Evolutionary conservation across 2,113 vertebrate species (phyloP), one percentile per base, ranked within the genome.

Genomic region (Asarcornis scutulata): DNA sequence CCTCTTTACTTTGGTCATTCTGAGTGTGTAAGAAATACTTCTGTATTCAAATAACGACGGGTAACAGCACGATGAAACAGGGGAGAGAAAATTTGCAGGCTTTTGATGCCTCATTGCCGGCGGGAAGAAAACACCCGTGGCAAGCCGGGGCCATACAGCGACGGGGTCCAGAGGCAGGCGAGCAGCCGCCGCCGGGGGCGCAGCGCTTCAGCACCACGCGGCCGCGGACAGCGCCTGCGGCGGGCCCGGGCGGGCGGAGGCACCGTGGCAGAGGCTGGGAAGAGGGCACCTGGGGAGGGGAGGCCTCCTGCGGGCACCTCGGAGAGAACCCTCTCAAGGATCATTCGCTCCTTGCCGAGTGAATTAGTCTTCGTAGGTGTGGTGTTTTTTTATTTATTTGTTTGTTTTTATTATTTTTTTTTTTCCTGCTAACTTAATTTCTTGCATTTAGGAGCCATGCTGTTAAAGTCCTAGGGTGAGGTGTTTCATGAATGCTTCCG

Each of bases 281-380:
- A 48, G 46, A 11, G 20, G 46, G 46, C 46, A 11, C 46, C 46
- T 48, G 20, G 46, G 46, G 20, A 21, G 20, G 20, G 46, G 46
- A 48, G 20, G 18, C 46, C 46, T 48, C 46, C 20, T 48, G 5
- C 46, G 46, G 46, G 46, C 46, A 22, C 20, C 46, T 48, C 46
- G 46, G 20, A 48, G 20, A 48, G 46, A 48, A 21, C 46, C 60
- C 44, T 80, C 92, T 73, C 68, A 87, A 73, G 93, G 93, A 81
- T 92, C 83, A 81, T 22, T 84, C 83, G 38, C n/a, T 85, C 73
- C 84, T 96, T 97, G 72, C 91, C 27, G 48, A 82, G 62, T 21
- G 66, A 89, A 82, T 92, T 96, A 31, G 46, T 22, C 46, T 48
- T 48, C 46, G 10, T 48, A 48, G 46, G 46, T 48, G 46, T 21